A percentile compares a stretch with the other conserved stretches of the same genome.
Conservation (phyloP, 2,797 vertebrate genomes). For the Etheostoma nigrum region DNA sequence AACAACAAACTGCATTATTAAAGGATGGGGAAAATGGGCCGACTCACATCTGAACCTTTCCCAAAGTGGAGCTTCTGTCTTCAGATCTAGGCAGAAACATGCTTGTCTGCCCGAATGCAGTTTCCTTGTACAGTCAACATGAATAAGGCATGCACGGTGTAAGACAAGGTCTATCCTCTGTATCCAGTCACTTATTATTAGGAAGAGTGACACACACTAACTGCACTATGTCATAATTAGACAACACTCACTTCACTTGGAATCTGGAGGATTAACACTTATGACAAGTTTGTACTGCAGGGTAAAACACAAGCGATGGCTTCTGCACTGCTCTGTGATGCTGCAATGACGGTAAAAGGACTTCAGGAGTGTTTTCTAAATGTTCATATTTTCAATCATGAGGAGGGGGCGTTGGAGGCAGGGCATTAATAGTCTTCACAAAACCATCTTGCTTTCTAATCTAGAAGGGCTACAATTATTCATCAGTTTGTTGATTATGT, state of each 20-base stretch:
- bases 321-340: constrained; percentile 34
- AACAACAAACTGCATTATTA: constrained; percentile 41
- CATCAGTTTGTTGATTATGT: not conserved
- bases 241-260: constrained; percentile 62
- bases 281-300: constrained; percentile 61
- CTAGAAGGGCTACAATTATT: not conserved
- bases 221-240: constrained; percentile 78
- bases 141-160: constrained; percentile 77
- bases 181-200: constrained; percentile 81
- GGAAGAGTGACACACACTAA: constrained; percentile 72
- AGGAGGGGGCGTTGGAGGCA: not conserved
- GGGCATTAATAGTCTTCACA: not conserved
- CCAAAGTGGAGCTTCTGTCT: constrained; percentile 33
- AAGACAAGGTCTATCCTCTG: constrained; percentile 69
- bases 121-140: constrained; percentile 74
- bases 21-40: constrained; percentile 12
- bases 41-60: not conserved
- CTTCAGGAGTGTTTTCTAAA: constrained; percentile 26
- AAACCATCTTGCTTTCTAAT: not conserved
- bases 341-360: constrained; percentile 11
- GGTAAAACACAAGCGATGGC: constrained; percentile 43
- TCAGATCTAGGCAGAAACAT: constrained; percentile 28
- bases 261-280: constrained; percentile 64
- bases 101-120: constrained; percentile 62
- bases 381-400: constrained; percentile 4